Percentiles rank a stretch among this genome's conserved stretches.
Conservation (phyloP, 1,140 invertebrate genomes). For the Cydia strobilella region DNA sequence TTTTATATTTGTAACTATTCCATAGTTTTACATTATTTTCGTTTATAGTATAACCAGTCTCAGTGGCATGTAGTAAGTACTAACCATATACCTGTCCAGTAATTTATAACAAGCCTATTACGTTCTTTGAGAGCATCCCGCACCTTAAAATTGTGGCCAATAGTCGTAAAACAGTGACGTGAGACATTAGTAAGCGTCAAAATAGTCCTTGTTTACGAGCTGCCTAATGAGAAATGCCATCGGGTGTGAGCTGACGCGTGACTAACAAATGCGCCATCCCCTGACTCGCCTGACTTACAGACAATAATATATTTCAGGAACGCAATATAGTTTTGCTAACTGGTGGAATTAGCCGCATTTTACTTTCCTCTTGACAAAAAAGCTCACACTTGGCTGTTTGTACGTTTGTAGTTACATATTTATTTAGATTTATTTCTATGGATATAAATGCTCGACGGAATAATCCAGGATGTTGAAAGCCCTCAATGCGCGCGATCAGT, state of each 20-base stretch:
- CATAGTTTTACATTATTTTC: too few species aligned
- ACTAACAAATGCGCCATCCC: slow-evolving; percentile 60
- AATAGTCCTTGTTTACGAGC: slow-evolving; percentile 71
- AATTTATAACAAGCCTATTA: slow-evolving; percentile 52
- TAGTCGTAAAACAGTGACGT: slow-evolving; percentile 70
- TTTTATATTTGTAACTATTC: too few species aligned
- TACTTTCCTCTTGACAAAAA: not conserved
- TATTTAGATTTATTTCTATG: slow-evolving; percentile 26
- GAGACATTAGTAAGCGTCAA: slow-evolving; percentile 71
- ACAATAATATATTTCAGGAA: slow-evolving; percentile 36
- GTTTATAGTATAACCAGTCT: slow-evolving; percentile 25
- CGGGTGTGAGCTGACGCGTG: slow-evolving; percentile 54
- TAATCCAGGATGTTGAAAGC: slow-evolving; percentile 51
- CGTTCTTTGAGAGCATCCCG: slow-evolving; percentile 43
- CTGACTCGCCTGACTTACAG: slow-evolving; percentile 35
- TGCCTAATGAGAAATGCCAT: slow-evolving; percentile 73
- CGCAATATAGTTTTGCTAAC: slow-evolving; percentile 40
- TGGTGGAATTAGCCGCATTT: slow-evolving; percentile 6
- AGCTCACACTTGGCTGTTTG: not conserved
- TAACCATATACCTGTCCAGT: slow-evolving; percentile 39
- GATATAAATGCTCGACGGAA: slow-evolving; percentile 44
- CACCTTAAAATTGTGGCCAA: slow-evolving; percentile 57
- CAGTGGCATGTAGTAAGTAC: slow-evolving; percentile 16
- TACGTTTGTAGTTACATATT: not conserved
- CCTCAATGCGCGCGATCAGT: slow-evolving; percentile 49